phyloP scores from a whole-genome alignment of 2,888 invertebrate genomes.

The Odiellus spinosus region DNA sequence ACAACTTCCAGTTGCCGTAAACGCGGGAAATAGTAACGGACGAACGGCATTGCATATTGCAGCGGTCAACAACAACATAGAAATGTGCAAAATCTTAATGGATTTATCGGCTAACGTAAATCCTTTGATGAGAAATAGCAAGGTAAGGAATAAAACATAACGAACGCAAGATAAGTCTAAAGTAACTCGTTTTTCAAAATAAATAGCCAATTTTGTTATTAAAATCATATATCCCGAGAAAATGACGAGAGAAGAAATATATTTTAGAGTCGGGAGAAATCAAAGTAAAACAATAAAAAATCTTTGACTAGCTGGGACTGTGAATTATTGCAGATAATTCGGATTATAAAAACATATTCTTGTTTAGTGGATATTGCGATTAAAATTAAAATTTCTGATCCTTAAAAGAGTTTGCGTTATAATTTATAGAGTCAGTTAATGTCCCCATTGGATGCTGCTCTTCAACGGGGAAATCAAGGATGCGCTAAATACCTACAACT shows the following conservation, averaged over 20 bases:
- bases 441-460: conserved; percentile 80
- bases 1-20: conserved; percentile 60
- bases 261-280: too few relatives aligned
- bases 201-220: too few relatives aligned
- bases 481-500: conserved; percentile 84
- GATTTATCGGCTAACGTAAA: conserved; percentile 53
- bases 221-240: too few relatives aligned
- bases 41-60: conserved; percentile 85
- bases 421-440: conserved; percentile 48
- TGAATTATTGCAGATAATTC: too few relatives aligned
- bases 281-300: too few relatives aligned
- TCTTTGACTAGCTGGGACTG: too few relatives aligned
- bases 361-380: too few relatives aligned
- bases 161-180: not conserved
- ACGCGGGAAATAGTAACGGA: conserved; percentile 79
- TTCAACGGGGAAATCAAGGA: conserved; percentile 67
- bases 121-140: conserved; percentile 60
- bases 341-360: too few relatives aligned
- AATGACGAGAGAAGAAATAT: too few relatives aligned
- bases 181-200: not conserved
- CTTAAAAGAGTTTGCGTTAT: not conserved
- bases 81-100: conserved; percentile 61
- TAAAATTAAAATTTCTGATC: too few relatives aligned
- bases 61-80: conserved; percentile 79
- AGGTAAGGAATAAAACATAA: conserved; percentile 28